These are phyloP conservation scores for Leptinotarsa peninsularis DNA, from an alignment of 2,888 invertebrate genomes.

Conservation along the genomic window DNA sequence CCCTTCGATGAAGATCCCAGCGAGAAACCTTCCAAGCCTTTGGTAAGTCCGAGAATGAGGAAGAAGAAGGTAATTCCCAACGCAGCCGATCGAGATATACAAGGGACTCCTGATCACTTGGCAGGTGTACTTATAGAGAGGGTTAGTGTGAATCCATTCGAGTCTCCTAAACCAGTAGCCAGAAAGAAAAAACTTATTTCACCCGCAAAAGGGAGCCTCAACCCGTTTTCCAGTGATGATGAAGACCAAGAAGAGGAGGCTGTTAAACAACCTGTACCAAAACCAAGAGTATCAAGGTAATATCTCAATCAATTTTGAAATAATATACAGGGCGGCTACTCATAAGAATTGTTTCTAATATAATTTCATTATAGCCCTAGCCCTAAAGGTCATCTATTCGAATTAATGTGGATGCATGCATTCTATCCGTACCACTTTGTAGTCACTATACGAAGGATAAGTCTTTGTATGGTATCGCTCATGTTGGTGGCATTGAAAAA, in stretches of 20 bases:
- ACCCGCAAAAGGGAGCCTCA: slow-evolving; percentile 66
- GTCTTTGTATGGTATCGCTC: too few relatives aligned
- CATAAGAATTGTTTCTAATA: too few relatives aligned
- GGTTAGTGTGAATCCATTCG: slow-evolving; percentile 76
- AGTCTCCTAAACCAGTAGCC: slow-evolving; percentile 36
- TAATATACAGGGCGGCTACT: too few relatives aligned
- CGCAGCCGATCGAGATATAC: slow-evolving; percentile 34
- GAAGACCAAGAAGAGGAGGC: slow-evolving; percentile 70
- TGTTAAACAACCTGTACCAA: slow-evolving; percentile 66
- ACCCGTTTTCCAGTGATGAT: slow-evolving; percentile 77
- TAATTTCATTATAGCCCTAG: too few relatives aligned
- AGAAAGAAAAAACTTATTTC: slow-evolving; percentile 39
- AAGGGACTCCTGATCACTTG: slow-evolving; percentile 16
- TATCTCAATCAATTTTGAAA: slow-evolving; percentile 9
- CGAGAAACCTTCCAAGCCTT: slow-evolving; percentile 27
- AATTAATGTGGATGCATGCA: too few relatives aligned
- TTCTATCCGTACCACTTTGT: too few relatives aligned
- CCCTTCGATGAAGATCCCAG: slow-evolving; percentile 53
- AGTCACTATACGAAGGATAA: too few relatives aligned
- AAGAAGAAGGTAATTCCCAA: slow-evolving; percentile 29
- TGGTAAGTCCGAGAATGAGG: slow-evolving; percentile 35
- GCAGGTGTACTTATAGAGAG: slow-evolving; percentile 61
- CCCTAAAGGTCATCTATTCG: too few relatives aligned
- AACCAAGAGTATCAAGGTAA: slow-evolving; percentile 67
- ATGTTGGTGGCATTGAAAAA: too few relatives aligned